phyloP scores from a whole-genome alignment of 2,888 invertebrate species.

The Drosophila cognata region DNA sequence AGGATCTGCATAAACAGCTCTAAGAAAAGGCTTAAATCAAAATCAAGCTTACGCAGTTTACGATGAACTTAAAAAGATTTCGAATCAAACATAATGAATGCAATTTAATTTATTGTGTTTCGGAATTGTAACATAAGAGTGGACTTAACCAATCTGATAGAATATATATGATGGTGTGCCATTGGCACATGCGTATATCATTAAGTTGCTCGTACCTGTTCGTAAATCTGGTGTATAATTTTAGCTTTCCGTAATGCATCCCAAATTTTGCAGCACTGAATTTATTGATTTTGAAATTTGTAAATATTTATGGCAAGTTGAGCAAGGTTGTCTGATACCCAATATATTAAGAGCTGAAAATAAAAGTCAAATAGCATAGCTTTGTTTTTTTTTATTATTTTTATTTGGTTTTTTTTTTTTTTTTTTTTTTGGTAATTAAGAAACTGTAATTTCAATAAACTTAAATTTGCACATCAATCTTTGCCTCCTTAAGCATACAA shows the following conservation, averaged over 20 bases:
- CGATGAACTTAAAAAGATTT: not conserved
- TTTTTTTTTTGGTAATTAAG: constrained; percentile 85
- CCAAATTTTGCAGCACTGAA: constrained; percentile 7
- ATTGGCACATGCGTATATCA: not conserved
- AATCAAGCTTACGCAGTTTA: not conserved
- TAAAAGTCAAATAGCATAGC: constrained; percentile 4
- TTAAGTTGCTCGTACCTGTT: constrained; percentile 12
- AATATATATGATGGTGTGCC: not conserved
- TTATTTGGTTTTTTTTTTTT: constrained; percentile 47
- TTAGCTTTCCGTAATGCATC: constrained; percentile 51
- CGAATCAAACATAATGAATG: not conserved
- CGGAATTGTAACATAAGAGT: too few species aligned
- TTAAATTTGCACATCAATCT: constrained; percentile 84
- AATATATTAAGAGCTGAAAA: not conserved
- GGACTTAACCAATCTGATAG: not conserved
- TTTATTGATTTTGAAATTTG: not conserved
- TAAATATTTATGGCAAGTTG: not conserved
- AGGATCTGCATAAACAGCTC: too few species aligned
- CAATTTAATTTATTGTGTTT: too few species aligned
- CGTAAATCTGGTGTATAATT: constrained; percentile 29
- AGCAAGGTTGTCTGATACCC: not conserved
- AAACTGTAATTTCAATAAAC: constrained; percentile 86
- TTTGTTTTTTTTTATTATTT: constrained; percentile 37
- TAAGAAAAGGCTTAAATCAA: not conserved
- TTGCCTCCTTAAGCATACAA: constrained; percentile 77